A percentile compares a stretch with the other conserved stretches of the same genome.
phyloP scores from a whole-genome alignment of 2,113 vertebrate genomes.

The Cyanocitta stelleri region DNA sequence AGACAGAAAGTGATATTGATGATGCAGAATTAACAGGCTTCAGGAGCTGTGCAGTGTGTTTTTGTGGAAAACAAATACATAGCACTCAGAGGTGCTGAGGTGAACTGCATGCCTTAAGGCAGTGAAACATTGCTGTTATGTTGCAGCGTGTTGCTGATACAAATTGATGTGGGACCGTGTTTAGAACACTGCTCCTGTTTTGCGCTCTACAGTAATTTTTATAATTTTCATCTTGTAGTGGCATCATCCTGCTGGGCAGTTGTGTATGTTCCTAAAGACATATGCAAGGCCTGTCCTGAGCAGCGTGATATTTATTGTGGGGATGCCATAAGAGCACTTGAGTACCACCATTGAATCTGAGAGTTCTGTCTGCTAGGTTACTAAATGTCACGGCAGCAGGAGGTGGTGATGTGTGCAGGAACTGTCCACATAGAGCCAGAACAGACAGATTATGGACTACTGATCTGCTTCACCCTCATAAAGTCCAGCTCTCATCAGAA shows the following conservation, averaged over 20 bases:
- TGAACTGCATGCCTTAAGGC: neutral
- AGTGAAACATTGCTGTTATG: neutral
- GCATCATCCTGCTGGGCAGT: neutral
- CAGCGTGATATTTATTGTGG: neutral
- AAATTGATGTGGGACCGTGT: neutral
- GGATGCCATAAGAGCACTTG: neutral
- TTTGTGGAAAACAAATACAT: neutral
- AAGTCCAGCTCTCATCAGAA: neutral
- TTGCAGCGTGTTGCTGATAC: neutral
- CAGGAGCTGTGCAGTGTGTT: neutral
- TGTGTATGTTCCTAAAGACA: fast-evolving
- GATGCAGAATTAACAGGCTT: neutral
- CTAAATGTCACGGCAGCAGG: neutral
- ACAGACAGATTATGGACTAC: neutral
- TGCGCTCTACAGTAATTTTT: neutral
- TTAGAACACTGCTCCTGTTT: neutral
- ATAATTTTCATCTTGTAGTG: neutral
- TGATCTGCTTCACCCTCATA: neutral
- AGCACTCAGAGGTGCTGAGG: neutral
- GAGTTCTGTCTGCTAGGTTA: neutral
- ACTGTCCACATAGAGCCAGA: neutral
- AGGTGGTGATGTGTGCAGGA: neutral
- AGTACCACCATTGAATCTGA: neutral
- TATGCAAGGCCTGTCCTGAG: neutral
- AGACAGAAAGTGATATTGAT: conserved; percentile 32